Evolutionary conservation across 2,888 invertebrate genomes (phyloP).

Genomic region (Gymnoscelis rufifasciata): DNA sequence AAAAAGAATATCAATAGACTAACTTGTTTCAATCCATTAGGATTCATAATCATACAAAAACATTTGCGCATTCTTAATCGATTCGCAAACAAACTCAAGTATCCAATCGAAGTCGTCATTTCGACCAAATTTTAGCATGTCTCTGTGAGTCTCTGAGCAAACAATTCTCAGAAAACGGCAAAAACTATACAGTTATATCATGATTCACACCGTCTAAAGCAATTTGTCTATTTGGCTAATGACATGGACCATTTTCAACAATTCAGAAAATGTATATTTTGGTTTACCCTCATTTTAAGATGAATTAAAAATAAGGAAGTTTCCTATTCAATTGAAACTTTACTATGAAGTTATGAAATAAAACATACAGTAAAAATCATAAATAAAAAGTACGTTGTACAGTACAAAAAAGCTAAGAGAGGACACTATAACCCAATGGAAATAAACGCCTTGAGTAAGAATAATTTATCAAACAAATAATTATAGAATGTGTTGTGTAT

Average conservation of each 20-base stretch:
- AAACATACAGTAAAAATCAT: too few species aligned
- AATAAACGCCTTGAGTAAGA: too few species aligned
- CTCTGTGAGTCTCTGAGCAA: constrained; percentile 59
- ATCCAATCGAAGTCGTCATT: constrained; percentile 23
- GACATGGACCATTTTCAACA: background rate
- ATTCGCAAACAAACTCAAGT: constrained; percentile 21
- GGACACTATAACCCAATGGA: too few species aligned
- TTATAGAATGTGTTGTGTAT: too few species aligned
- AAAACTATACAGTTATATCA: constrained; percentile 70
- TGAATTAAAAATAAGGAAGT: background rate
- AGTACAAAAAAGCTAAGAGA: too few species aligned
- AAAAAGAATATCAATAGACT: background rate
- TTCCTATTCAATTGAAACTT: background rate
- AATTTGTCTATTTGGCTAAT: constrained; percentile 6
- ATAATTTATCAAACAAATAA: too few species aligned
- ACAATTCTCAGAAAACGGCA: constrained; percentile 56
- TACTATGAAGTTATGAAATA: too few species aligned
- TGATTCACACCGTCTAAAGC: constrained; percentile 66
- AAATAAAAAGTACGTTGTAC: too few species aligned
- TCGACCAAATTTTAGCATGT: constrained; percentile 51
- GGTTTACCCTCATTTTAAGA: background rate
- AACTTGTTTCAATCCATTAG: background rate
- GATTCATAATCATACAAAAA: constrained; percentile 26
- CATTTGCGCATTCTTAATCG: constrained; percentile 14
- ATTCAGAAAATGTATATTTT: background rate